phyloP scores from a whole-genome alignment of 2,797 vertebrate species.

The Eulemur coronatus region DNA sequence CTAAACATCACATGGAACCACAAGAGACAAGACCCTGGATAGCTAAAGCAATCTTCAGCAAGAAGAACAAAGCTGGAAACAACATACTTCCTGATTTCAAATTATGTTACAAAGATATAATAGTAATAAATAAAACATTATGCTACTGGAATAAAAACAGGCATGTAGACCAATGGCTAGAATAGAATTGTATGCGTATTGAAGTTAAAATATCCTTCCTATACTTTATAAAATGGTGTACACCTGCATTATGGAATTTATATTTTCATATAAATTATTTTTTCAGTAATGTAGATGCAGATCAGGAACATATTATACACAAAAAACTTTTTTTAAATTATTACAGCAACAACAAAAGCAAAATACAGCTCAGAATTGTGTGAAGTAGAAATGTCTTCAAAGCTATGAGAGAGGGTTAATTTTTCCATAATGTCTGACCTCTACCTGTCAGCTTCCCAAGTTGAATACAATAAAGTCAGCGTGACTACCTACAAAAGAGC shows the following conservation, averaged over 20 bases:
- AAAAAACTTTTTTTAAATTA: not conserved
- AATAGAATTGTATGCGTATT: not conserved
- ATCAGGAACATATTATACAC: no score
- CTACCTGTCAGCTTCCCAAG: accelerated
- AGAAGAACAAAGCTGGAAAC: not conserved
- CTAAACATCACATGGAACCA: not conserved
- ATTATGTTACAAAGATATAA: not conserved
- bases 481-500: not conserved
- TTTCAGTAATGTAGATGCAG: not conserved
- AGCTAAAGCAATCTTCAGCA: not conserved
- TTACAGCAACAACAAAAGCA: not conserved
- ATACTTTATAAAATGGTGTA: not conserved
- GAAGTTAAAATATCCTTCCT: not conserved
- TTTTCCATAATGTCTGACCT: not conserved
- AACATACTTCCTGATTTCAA: not conserved
- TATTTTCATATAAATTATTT: not conserved
- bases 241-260: not conserved
- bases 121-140: no score
- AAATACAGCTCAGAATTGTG: not conserved
- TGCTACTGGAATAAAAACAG: not conserved
- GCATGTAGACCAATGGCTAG: not conserved
- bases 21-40: not conserved
- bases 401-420: not conserved
- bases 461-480: not conserved
- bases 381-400: not conserved